Conservation (phyloP, 2,113 vertebrate species). For the Megaleporinus macrocephalus region DNA sequence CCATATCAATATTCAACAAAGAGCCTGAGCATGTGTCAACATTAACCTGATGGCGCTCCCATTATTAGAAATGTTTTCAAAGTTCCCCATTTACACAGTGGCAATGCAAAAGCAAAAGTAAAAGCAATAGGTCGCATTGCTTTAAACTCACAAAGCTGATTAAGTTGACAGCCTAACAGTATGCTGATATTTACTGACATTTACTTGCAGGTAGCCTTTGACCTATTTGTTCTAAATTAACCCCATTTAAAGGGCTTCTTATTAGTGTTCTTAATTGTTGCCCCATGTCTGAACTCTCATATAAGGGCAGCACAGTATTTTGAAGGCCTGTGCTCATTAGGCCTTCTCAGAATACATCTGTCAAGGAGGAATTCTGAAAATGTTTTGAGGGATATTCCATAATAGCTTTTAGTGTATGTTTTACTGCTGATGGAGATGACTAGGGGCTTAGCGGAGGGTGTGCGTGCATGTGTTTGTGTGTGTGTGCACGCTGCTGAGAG, state of each 20-base stretch:
- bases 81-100: no score
- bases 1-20: neutral
- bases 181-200: neutral
- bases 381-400: conserved; percentile 57
- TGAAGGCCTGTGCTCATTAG: conserved; percentile 16
- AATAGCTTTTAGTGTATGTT: conserved; percentile 46
- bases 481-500: conserved; percentile 28
- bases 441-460: conserved; percentile 30
- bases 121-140: no score
- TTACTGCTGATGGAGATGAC: conserved; percentile 33
- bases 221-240: conserved; percentile 5
- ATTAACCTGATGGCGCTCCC: neutral
- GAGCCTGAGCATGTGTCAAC: neutral
- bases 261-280: neutral
- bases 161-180: neutral
- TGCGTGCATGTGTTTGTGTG: conserved; percentile 17
- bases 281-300: neutral
- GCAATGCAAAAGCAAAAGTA: no score
- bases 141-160: neutral
- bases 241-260: neutral
- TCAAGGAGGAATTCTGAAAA: conserved; percentile 56
- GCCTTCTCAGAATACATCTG: conserved; percentile 45
- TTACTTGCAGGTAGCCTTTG: neutral
- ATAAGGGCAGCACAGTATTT: neutral
- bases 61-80: neutral